Percentiles rank a stretch among this genome's conserved stretches.
These are phyloP conservation scores for Mesochorus sp. DNA, from an alignment of 2,888 invertebrate species.

Conservation along the genomic window DNA sequence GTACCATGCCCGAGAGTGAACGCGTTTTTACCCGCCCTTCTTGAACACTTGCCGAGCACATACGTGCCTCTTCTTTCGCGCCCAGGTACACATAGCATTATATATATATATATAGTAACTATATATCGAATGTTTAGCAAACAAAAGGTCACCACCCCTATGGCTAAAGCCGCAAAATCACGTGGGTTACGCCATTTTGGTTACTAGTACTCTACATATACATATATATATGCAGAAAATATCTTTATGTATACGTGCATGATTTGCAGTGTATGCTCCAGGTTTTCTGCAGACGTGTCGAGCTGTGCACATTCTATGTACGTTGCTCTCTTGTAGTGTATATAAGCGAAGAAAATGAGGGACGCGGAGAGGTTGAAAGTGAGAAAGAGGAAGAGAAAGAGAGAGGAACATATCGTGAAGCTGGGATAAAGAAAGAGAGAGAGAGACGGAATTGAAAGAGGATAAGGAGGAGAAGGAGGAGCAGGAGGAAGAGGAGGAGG, in stretches of 20 bases:
- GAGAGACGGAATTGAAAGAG: constrained; percentile 48
- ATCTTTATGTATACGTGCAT: constrained; percentile 61
- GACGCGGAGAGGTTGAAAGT: no score
- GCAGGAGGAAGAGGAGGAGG: constrained; percentile 39
- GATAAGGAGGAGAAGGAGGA: constrained; percentile 25
- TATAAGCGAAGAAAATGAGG: constrained; percentile 21
- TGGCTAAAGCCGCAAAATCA: background rate
- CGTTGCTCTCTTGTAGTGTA: background rate
- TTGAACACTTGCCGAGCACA: constrained; percentile 43
- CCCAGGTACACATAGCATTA: background rate
- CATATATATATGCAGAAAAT: constrained; percentile 61
- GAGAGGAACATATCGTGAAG: constrained; percentile 21
- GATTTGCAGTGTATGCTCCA: constrained; percentile 17
- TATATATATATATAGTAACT: background rate
- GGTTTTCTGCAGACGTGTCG: background rate
- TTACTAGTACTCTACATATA: constrained; percentile 32
- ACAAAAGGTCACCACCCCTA: background rate
- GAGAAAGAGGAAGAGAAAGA: constrained; percentile 13
- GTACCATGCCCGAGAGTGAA: constrained; percentile 22
- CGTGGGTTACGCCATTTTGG: constrained; percentile 13
- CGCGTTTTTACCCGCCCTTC: constrained; percentile 41
- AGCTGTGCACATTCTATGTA: constrained; percentile 8
- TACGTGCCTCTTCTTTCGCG: constrained; percentile 15
- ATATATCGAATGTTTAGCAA: background rate
- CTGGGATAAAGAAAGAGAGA: constrained; percentile 51